Percentiles rank a stretch among this genome's conserved stretches.
These are phyloP conservation scores for Cryptomyrus ogoouensis DNA, from an alignment of 2,113 vertebrate species.

Conservation along the genomic window DNA sequence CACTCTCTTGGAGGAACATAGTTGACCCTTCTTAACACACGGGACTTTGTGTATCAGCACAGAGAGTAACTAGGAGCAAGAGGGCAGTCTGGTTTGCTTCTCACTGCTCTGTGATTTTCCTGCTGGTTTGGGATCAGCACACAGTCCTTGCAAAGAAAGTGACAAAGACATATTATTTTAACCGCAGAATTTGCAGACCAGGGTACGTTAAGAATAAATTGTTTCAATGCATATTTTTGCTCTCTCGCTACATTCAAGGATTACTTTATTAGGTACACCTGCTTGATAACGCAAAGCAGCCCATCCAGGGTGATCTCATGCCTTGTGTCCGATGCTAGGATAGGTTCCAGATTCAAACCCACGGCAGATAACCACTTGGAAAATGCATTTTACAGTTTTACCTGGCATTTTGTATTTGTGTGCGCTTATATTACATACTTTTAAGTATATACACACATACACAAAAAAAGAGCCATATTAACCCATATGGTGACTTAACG, in stretches of 20 bases:
- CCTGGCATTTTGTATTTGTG: neutral
- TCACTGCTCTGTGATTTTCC: neutral
- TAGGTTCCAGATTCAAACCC: neutral
- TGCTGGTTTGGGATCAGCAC: neutral
- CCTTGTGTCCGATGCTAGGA: neutral
- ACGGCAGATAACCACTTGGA: neutral
- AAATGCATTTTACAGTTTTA: neutral
- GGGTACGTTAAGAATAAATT: neutral
- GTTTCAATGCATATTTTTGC: neutral
- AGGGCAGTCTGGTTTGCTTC: neutral
- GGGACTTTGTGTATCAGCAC: neutral
- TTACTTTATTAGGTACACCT: neutral
- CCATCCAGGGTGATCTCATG: neutral
- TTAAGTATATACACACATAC: neutral
- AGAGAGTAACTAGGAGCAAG: neutral
- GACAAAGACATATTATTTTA: neutral
- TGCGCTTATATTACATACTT: neutral
- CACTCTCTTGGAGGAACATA: neutral
- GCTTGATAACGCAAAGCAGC: neutral
- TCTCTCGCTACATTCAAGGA: neutral
- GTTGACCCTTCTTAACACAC: neutral
- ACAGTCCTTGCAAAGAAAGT: neutral
- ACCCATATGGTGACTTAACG: neutral
- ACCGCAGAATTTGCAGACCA: neutral
- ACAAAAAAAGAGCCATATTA: neutral